Evolutionary conservation across 2,888 invertebrate species (phyloP).

Genomic region (Heliconius ismenius): DNA sequence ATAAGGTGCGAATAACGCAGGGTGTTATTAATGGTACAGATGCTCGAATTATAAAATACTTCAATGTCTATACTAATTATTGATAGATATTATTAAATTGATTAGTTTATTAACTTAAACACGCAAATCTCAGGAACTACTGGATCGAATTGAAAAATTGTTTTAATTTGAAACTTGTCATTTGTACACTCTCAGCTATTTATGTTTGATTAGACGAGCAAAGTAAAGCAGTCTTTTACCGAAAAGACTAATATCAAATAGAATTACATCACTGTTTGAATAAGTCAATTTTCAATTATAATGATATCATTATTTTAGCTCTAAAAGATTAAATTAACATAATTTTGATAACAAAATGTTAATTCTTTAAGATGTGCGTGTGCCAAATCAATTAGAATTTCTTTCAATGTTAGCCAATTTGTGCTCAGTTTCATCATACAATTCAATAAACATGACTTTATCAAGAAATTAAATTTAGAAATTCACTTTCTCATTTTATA

Average conservation of each 20-base stretch:
- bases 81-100: not conserved
- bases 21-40: no score
- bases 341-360: not conserved
- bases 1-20: no score
- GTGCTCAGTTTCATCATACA: not conserved
- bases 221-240: not conserved
- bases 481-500: no score
- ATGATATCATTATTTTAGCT: not conserved
- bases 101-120: not conserved
- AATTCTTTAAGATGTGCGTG: not conserved
- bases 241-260: not conserved
- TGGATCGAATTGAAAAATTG: not conserved
- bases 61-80: not conserved
- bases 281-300: not conserved
- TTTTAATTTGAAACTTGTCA: not conserved
- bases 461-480: no score
- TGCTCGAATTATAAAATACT: no score
- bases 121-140: not conserved
- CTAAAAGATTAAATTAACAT: not conserved
- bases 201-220: not conserved
- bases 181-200: not conserved
- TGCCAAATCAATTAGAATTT: not conserved
- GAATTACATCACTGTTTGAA: not conserved
- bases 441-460: no score
- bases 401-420: not conserved